phyloP scores from a whole-genome alignment of 2,113 vertebrate species.

The Anseranas semipalmata region DNA sequence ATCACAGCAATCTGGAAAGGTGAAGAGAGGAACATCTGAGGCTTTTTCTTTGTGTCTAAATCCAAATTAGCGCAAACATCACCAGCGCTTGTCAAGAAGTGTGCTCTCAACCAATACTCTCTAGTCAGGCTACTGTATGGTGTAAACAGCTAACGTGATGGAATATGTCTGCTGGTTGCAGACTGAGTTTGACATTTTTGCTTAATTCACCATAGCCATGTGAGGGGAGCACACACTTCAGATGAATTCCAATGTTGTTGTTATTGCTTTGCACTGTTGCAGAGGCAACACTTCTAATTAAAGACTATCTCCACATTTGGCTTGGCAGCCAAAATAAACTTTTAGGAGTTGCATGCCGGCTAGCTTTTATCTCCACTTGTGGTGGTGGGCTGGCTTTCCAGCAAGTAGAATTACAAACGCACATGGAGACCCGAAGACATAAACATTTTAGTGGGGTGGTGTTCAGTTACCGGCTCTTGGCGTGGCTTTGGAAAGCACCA shows the following conservation, averaged over 20 bases:
- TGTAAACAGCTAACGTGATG: background rate
- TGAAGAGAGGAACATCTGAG: background rate
- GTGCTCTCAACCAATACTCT: background rate
- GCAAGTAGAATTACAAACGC: background rate
- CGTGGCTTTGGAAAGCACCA: background rate
- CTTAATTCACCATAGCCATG: constrained; percentile 35
- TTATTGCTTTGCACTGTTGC: constrained; percentile 10
- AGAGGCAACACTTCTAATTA: constrained; percentile 37
- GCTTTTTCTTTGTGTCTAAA: background rate
- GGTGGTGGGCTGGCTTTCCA: constrained; percentile 24
- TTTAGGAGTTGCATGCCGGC: background rate
- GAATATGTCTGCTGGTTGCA: background rate
- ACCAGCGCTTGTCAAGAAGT: background rate
- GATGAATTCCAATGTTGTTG: background rate
- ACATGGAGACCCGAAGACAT: background rate
- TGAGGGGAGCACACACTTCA: background rate
- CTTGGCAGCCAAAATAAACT: constrained; percentile 50
- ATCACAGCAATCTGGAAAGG: background rate
- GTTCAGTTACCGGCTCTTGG: background rate
- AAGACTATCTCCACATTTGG: constrained; percentile 9
- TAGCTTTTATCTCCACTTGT: background rate
- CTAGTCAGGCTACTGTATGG: background rate
- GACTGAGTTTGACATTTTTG: constrained; percentile 20
- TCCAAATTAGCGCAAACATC: background rate
- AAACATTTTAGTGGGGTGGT: background rate